Evolutionary conservation across 2,888 invertebrate species (phyloP).

Genomic region (Xestia xanthographa): DNA sequence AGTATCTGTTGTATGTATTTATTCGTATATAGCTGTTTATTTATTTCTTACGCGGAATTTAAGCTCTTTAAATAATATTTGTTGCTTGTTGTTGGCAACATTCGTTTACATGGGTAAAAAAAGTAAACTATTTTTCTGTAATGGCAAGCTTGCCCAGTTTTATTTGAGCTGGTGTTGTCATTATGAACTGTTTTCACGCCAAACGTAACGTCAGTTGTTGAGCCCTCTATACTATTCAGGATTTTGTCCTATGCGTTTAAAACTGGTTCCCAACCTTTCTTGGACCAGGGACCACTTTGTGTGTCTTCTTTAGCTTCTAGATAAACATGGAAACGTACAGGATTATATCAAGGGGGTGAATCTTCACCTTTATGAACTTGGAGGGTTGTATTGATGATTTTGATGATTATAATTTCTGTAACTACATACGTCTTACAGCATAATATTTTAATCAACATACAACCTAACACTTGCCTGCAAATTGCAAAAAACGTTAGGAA

Average conservation of each 20-base stretch:
- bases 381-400: too few species aligned
- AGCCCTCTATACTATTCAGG: neutral
- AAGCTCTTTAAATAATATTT: conserved; percentile 32
- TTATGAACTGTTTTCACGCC: conserved; percentile 2
- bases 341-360: too few species aligned
- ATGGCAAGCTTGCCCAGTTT: conserved; percentile 15
- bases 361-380: too few species aligned
- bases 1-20: conserved; percentile 58
- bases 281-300: too few species aligned
- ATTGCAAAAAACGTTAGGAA: too few species aligned
- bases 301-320: too few species aligned
- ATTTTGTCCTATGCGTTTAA: neutral
- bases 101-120: conserved; percentile 31
- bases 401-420: too few species aligned
- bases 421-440: too few species aligned
- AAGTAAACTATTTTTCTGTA: conserved; percentile 19
- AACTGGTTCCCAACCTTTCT: too few species aligned
- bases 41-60: conserved; percentile 40
- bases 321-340: too few species aligned
- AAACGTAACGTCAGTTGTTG: conserved; percentile 1
- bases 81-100: conserved; percentile 46
- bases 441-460: too few species aligned
- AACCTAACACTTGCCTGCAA: too few species aligned
- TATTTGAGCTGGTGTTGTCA: conserved; percentile 37
- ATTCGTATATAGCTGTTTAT: conserved; percentile 47